A percentile compares a stretch with the other conserved stretches of the same genome.
Conservation (phyloP, 2,113 vertebrate genomes). For the Zosterops lateralis region DNA sequence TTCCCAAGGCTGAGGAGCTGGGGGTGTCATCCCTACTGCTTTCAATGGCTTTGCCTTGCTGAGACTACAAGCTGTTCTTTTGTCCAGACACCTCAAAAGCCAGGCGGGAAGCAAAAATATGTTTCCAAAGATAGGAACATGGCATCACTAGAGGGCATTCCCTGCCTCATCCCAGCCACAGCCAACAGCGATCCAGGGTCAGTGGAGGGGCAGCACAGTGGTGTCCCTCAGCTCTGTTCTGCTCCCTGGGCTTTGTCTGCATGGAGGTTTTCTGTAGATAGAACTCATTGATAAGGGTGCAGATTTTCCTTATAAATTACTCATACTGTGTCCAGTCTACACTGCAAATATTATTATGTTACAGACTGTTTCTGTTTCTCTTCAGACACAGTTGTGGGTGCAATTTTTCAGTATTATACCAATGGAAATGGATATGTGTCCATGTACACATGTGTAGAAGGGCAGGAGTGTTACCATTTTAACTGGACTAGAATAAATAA, state of each 20-base stretch:
- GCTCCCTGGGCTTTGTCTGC: not conserved
- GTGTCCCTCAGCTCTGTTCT: not conserved
- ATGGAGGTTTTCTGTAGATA: not conserved
- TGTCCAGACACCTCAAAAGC: not conserved
- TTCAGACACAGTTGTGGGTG: not conserved
- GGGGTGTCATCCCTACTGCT: not conserved
- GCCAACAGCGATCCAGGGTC: not conserved
- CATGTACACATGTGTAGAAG: not conserved
- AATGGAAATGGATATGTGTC: not conserved
- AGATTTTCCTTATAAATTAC: not conserved
- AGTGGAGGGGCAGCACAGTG: not conserved
- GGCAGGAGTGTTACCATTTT: not conserved
- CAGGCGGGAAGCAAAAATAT: fast-evolving
- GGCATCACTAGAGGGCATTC: conserved; percentile 29
- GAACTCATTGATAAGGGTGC: not conserved
- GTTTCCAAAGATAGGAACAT: not conserved
- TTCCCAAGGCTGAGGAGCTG: not conserved
- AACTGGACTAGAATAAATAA: not conserved
- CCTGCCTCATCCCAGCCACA: not conserved
- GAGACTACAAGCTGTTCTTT: not conserved
- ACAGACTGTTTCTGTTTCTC: not conserved
- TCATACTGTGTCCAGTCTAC: not conserved
- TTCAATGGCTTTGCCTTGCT: not conserved
- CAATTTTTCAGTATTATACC: not conserved
- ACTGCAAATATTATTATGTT: not conserved